These are phyloP conservation scores for Euleptes europaea DNA, from an alignment of 2,113 vertebrate genomes.

Conservation along the genomic window DNA sequence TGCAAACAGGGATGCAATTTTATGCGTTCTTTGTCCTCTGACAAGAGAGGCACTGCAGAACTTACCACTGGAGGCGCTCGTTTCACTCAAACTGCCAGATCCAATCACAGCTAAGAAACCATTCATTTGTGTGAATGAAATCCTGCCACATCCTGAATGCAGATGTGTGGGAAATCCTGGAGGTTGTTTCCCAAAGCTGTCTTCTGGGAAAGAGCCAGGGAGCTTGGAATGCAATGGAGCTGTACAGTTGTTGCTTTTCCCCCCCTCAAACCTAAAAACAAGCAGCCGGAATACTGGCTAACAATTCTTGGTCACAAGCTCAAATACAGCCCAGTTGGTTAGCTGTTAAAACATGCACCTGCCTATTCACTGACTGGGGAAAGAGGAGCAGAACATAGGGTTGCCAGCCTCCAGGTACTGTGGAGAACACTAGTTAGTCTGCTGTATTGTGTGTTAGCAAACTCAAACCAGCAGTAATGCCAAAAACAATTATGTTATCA, in stretches of 20 bases:
- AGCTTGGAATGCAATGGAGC: neutral
- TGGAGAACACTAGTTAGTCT: too few relatives aligned
- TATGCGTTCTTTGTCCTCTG: conserved; percentile 24
- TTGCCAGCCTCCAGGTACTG: too few relatives aligned
- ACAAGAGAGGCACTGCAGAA: neutral
- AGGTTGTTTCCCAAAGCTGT: neutral
- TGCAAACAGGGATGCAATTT: neutral
- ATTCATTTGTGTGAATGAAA: conserved; percentile 44
- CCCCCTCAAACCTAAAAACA: neutral
- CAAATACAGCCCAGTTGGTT: neutral
- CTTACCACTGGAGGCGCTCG: conserved; percentile 31
- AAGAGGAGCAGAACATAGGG: neutral
- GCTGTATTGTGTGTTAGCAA: too few relatives aligned
- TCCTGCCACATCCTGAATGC: conserved; percentile 10
- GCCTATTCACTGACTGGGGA: neutral
- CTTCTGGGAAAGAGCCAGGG: neutral
- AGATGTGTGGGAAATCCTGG: conserved; percentile 11
- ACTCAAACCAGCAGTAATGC: too few relatives aligned
- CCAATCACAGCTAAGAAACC: conserved; percentile 48
- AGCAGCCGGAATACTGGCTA: neutral
- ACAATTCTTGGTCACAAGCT: conserved; percentile 11
- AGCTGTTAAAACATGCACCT: conserved; percentile 12
- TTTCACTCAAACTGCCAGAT: conserved; percentile 40
- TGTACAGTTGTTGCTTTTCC: neutral
- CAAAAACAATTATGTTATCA: too few relatives aligned